Conservation (phyloP, 2,797 vertebrate species). For the Geotrypetes seraphini region DNA sequence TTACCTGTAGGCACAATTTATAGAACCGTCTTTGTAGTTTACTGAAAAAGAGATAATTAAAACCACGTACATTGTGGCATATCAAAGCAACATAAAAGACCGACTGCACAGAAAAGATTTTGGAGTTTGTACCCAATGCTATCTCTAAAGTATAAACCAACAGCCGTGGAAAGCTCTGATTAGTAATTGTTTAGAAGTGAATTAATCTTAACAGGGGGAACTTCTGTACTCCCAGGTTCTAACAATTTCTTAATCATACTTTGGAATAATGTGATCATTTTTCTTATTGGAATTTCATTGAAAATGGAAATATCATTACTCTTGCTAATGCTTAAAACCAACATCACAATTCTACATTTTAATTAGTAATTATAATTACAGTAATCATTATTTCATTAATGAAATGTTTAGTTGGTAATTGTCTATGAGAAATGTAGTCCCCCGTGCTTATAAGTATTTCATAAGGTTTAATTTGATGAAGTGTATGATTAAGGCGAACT, state of each 20-base stretch:
- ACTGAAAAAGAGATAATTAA: too few species aligned
- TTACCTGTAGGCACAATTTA: too few species aligned
- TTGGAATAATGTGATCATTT: slow-evolving; percentile 43
- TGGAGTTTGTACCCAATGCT: slow-evolving; percentile 24
- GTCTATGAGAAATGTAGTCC: slow-evolving; percentile 56
- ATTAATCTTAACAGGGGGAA: slow-evolving; percentile 58
- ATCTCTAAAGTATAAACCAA: slow-evolving; percentile 36
- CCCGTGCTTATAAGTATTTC: slow-evolving; percentile 48
- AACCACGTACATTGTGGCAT: slow-evolving; percentile 3
- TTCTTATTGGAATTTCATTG: slow-evolving; percentile 57
- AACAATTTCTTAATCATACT: slow-evolving; percentile 47
- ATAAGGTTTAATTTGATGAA: slow-evolving; percentile 40
- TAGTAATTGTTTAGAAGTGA: slow-evolving; percentile 61
- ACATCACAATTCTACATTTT: slow-evolving; percentile 68
- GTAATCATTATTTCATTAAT: slow-evolving; percentile 74
- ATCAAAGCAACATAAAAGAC: slow-evolving; percentile 24
- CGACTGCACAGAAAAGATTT: slow-evolving; percentile 17
- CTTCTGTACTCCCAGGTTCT: slow-evolving; percentile 48
- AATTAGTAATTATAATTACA: slow-evolving; percentile 72
- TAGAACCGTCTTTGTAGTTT: too few species aligned
- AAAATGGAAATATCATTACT: slow-evolving; percentile 64
- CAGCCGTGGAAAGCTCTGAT: slow-evolving; percentile 42
- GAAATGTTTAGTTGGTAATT: slow-evolving; percentile 66
- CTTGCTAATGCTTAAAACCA: slow-evolving; percentile 60
- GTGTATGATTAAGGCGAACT: slow-evolving; percentile 32